Base-by-base conservation (phyloP, 2,888 invertebrate species). In the Leucoma salicis region DNA sequence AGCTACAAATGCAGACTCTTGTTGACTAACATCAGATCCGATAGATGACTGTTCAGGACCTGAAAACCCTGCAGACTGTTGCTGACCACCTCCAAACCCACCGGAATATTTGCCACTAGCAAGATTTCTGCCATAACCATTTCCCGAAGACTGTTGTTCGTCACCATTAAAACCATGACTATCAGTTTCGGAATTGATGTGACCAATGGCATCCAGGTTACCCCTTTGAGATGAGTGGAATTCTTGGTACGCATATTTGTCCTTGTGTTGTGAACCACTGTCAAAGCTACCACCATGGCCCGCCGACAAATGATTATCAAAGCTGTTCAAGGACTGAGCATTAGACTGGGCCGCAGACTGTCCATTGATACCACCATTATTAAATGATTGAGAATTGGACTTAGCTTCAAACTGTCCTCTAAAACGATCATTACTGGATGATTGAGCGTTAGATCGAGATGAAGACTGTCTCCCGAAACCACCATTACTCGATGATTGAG, bases 181-280 rank as follows among this genome's bases (percentile, higher is more conserved):
- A 14, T 34, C 33, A 11, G 47, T 39, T 14, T 57, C 31, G 11
- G 48, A 47, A 31, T 35, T 36, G 5, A 42, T 40, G 11, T 47
- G 5, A 13, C 49, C 28, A 7, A 46, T 15, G 34, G 28, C 33
- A 25, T 43, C 18, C 5, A 46, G 27, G 0, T 44, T 41, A 8
- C 57, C 60, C 1, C 52, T 63, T 28, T 73, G 59, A 0, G 66
- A 61, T 18, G 47, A 58, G 8, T 66, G 70, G 4, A 70, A 66
- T 50, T 72, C 68, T 39, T 71, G 65, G 16, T 49, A 68, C 21
- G 32, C 55, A 53, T 15, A 53, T 42, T 32, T 51, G 42, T 29
- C 50, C 39, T 39, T 55, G 16, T 10, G 40, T 4, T 34, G 34
- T 6, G 13, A 34, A 7, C 18, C 13, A 13, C 31, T 13, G 7